Conservation (phyloP, 2,113 vertebrate genomes). For the Atractosteus spatula region DNA sequence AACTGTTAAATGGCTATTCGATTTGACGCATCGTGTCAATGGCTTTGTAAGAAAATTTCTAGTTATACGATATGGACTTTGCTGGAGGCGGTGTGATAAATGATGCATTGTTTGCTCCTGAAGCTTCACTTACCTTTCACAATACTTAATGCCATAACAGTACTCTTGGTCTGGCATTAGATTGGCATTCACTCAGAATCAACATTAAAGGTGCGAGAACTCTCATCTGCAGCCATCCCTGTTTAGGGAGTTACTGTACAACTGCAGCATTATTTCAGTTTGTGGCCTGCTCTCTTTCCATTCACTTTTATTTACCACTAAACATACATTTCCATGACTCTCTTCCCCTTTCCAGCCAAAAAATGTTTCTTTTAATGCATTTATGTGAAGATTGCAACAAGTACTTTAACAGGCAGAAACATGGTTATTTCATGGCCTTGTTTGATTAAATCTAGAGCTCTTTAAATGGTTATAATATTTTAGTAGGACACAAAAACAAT, state of each 20-base stretch:
- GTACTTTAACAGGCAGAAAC: too few species aligned
- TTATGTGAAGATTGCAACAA: too few species aligned
- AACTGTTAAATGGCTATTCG: conserved; percentile 31
- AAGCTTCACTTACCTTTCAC: conserved; percentile 30
- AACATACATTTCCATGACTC: neutral
- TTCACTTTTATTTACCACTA: conserved; percentile 21
- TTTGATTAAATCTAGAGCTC: too few species aligned
- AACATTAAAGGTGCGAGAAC: conserved; percentile 29
- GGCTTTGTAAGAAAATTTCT: conserved; percentile 45
- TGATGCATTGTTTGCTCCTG: conserved; percentile 32
- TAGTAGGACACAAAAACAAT: too few species aligned
- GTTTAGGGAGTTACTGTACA: conserved; percentile 20
- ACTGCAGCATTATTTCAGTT: conserved; percentile 32
- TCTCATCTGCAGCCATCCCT: neutral
- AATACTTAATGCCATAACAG: conserved; percentile 28
- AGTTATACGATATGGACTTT: conserved; percentile 46
- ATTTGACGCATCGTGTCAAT: conserved; percentile 29
- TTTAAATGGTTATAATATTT: too few species aligned
- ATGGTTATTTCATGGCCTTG: too few species aligned
- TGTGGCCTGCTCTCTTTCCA: conserved; percentile 22
- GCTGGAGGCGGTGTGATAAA: conserved; percentile 38
- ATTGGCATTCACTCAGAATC: conserved; percentile 48
- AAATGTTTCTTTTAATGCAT: too few species aligned
- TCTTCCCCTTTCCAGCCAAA: too few species aligned
- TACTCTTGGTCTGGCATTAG: conserved; percentile 31